phyloP scores from a whole-genome alignment of 2,888 invertebrate genomes.

The Enchytraeus crypticus region DNA sequence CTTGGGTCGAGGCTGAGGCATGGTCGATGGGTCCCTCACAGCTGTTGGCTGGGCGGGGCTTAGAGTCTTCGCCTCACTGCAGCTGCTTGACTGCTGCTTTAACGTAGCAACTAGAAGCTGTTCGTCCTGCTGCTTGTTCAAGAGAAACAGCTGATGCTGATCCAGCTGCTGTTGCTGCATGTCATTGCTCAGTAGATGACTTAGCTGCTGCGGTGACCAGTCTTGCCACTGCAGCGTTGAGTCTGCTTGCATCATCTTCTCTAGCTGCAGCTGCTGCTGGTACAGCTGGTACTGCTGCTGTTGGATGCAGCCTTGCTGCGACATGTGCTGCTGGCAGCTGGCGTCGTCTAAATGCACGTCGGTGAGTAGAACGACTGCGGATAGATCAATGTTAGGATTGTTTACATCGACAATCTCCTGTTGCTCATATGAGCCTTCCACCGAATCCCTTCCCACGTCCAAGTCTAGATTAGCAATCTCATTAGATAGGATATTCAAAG shows the following conservation, averaged over 20 bases:
- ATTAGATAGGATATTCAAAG: too few relatives aligned
- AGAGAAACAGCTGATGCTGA: not conserved
- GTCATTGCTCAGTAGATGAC: not conserved
- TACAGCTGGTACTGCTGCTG: slow-evolving; percentile 33
- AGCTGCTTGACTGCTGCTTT: not conserved
- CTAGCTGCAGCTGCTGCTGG: slow-evolving; percentile 13
- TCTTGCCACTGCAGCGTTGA: slow-evolving; percentile 38
- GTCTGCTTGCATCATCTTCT: slow-evolving; percentile 10
- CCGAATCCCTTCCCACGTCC: too few relatives aligned
- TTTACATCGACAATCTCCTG: too few relatives aligned
- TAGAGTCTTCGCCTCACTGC: not conserved
- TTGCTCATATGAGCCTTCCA: too few relatives aligned
- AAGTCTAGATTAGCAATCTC: too few relatives aligned
- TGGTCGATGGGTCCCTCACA: slow-evolving; percentile 6
- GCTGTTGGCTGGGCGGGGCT: not conserved
- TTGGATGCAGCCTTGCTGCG: slow-evolving; percentile 44
- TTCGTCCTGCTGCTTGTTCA: slow-evolving; percentile 1
- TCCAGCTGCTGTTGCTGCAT: slow-evolving; percentile 8
- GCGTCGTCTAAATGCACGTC: slow-evolving; percentile 33
- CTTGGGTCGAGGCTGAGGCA: slow-evolving; percentile 6
- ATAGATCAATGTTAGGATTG: slow-evolving; percentile 8
- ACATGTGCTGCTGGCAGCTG: slow-evolving; percentile 34
- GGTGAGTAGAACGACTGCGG: slow-evolving; percentile 26
- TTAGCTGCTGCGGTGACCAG: too few relatives aligned
- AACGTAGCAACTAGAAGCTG: not conserved